phyloP scores from a whole-genome alignment of 1,140 invertebrate species.

The Aphelenchoides besseyi region DNA sequence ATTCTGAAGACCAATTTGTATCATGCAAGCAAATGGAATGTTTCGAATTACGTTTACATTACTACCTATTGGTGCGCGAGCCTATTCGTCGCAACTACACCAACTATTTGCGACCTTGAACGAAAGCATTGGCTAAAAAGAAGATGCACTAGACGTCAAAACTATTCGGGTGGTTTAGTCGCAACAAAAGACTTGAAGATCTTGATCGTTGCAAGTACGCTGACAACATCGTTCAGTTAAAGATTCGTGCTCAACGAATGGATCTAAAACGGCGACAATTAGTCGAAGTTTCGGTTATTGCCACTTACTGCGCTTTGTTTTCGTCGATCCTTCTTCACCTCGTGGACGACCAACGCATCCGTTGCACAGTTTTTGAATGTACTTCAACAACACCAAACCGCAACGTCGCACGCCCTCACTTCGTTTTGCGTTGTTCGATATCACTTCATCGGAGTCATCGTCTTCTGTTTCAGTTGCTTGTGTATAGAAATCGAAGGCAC shows the following conservation, averaged over 20 bases:
- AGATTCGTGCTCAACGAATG: not conserved
- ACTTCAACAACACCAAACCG: not conserved
- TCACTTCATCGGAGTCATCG: not conserved
- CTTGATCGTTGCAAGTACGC: not conserved
- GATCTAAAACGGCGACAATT: not conserved
- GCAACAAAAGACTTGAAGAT: not conserved
- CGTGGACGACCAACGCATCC: constrained; percentile 6
- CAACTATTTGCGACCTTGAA: no score
- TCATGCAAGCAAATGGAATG: no score
- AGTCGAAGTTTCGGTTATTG: not conserved
- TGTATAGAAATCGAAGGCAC: not conserved
- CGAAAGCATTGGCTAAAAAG: no score
- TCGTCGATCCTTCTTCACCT: not conserved
- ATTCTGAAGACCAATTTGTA: no score
- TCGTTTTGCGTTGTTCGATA: not conserved
- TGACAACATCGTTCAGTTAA: not conserved
- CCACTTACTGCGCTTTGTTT: not conserved
- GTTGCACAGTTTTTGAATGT: constrained; percentile 14
- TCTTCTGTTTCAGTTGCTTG: not conserved
- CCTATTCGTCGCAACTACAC: no score
- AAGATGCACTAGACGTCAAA: no score
- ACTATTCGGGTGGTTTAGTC: no score
- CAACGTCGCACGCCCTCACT: not conserved
- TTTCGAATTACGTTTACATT: no score
- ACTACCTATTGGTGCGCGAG: no score